Conservation (phyloP, 2,797 vertebrate species). For the Protonibea diacanthus region DNA sequence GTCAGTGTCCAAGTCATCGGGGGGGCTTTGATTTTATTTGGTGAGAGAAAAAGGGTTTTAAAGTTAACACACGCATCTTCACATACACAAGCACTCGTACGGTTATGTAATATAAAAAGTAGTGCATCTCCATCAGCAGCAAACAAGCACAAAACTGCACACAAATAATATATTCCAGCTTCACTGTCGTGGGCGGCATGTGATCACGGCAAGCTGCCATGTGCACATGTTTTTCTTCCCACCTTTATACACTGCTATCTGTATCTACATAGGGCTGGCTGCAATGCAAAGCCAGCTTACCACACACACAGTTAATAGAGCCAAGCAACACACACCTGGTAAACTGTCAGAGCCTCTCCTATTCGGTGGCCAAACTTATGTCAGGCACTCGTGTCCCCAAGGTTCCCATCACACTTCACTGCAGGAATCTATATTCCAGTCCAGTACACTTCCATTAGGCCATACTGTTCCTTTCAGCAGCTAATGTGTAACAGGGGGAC, state of each 20-base stretch:
- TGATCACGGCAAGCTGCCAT: conserved; percentile 77
- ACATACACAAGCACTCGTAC: conserved; percentile 15
- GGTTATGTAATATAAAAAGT: conserved; percentile 59
- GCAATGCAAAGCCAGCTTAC: conserved; percentile 56
- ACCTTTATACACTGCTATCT: conserved; percentile 69
- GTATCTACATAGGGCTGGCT: conserved; percentile 62
- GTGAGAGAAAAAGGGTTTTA: conserved; percentile 13
- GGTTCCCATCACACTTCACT: conserved; percentile 73
- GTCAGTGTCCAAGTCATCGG: conserved; percentile 4
- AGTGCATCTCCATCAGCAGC: conserved; percentile 38
- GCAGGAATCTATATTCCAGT: conserved; percentile 78
- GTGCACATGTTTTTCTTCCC: conserved; percentile 78
- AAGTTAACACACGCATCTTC: conserved; percentile 23
- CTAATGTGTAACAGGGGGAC: conserved; percentile 74
- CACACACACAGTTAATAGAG: conserved; percentile 55
- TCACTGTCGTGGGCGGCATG: conserved; percentile 62
- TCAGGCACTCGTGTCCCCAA: conserved; percentile 66
- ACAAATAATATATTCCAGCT: conserved; percentile 56
- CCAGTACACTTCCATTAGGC: conserved; percentile 77
- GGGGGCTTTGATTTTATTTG: conserved; percentile 19
- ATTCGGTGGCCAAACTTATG: conserved; percentile 74
- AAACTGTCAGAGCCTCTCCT: conserved; percentile 72
- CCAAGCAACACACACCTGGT: conserved; percentile 71
- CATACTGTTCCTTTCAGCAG: conserved; percentile 76
- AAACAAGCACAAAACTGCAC: conserved; percentile 48